phyloP scores from a whole-genome alignment of 2,888 invertebrate species.

The Drosophila rellima region DNA sequence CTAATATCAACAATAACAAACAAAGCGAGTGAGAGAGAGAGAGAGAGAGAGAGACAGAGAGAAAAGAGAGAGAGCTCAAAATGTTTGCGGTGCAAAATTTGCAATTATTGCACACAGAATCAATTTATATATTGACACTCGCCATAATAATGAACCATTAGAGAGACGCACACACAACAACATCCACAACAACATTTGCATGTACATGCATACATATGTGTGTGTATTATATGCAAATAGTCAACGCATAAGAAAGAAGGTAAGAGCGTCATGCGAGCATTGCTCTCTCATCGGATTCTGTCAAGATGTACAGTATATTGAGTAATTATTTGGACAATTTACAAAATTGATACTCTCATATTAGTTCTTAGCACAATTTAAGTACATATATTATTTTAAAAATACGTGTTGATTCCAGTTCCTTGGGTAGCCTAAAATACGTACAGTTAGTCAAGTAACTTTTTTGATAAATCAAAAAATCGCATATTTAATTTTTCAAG shows the following conservation, averaged over 20 bases:
- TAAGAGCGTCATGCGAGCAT: background rate
- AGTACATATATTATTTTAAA: too few relatives aligned
- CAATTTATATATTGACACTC: conserved; percentile 20
- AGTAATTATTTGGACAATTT: too few relatives aligned
- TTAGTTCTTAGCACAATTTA: too few relatives aligned
- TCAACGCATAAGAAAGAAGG: background rate
- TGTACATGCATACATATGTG: too few relatives aligned
- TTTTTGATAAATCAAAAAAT: too few relatives aligned
- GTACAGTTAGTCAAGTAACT: too few relatives aligned
- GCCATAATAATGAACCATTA: conserved; percentile 42
- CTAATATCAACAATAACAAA: conserved; percentile 18
- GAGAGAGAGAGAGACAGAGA: conserved; percentile 19
- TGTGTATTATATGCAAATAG: background rate
- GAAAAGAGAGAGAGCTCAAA: conserved; percentile 23
- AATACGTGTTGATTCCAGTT: too few relatives aligned
- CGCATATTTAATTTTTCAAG: too few relatives aligned
- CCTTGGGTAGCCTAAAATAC: too few relatives aligned
- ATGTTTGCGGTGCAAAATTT: conserved; percentile 40
- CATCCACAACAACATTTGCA: too few relatives aligned
- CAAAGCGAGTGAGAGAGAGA: background rate
- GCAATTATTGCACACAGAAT: conserved; percentile 41
- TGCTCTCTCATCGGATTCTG: background rate
- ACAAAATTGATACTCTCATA: too few relatives aligned
- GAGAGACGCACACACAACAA: too few relatives aligned
- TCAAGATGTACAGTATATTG: background rate